A percentile compares a stretch with the other conserved stretches of the same genome.
Conservation (phyloP, 2,888 invertebrate species). For the Melangyna quadrimaculata region DNA sequence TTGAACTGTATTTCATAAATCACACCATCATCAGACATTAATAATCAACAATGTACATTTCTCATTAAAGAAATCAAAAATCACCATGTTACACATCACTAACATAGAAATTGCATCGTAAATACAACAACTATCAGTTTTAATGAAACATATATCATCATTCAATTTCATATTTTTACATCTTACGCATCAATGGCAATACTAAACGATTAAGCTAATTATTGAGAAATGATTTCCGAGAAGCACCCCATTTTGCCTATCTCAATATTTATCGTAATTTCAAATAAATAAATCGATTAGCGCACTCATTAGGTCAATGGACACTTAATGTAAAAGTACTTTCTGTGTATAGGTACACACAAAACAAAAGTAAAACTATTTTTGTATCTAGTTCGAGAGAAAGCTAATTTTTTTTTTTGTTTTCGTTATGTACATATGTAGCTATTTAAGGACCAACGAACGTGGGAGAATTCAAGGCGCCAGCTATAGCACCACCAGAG, state of each 20-base stretch:
- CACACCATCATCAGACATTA: neutral
- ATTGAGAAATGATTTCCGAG: slow-evolving; percentile 7
- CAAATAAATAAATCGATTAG: slow-evolving; percentile 52
- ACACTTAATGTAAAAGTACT: slow-evolving; percentile 2
- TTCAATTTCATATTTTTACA: neutral
- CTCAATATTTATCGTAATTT: slow-evolving; percentile 26
- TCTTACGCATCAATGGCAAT: neutral
- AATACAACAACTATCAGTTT: neutral
- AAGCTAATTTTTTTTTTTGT: neutral
- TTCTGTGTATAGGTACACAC: neutral
- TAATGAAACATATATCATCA: neutral
- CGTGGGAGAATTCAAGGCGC: slow-evolving; percentile 27
- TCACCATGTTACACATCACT: neutral
- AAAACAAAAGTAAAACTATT: neutral
- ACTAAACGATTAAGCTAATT: neutral
- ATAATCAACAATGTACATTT: neutral
- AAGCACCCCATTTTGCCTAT: neutral
- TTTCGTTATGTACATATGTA: neutral
- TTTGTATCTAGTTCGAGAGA: neutral
- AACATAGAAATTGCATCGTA: neutral
- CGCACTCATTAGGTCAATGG: slow-evolving; percentile 20
- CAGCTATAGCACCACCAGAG: no score
- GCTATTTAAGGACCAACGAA: neutral
- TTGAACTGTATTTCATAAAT: no score
- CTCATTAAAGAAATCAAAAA: neutral